A percentile compares a stretch with the other conserved stretches of the same genome.
These are phyloP conservation scores for Redunca redunca DNA, from an alignment of 2,113 vertebrate genomes.

Conservation along the genomic window DNA sequence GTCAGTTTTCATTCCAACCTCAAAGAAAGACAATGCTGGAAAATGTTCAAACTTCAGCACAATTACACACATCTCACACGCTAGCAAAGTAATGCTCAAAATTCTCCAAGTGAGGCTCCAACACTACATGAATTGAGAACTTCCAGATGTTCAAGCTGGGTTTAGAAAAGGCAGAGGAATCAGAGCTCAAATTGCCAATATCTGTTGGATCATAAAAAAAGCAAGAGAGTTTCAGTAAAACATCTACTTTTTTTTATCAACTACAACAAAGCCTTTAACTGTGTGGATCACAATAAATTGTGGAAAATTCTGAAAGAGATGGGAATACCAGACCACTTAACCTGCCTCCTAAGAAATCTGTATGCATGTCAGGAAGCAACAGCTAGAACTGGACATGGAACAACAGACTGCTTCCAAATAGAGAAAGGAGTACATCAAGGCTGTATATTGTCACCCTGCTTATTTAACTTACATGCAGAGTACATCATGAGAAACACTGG, in stretches of 20 bases:
- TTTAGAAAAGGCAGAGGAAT: not conserved
- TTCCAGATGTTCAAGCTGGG: not conserved
- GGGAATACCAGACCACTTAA: not conserved
- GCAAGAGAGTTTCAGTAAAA: not conserved
- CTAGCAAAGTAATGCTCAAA: not conserved
- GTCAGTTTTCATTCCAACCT: not conserved
- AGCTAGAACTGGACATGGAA: not conserved
- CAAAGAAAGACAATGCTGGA: not conserved
- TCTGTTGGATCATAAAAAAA: not conserved
- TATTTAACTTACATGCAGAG: not conserved
- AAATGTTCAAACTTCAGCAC: not conserved
- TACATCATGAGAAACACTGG: fast-evolving
- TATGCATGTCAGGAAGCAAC: not conserved
- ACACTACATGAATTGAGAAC: not conserved
- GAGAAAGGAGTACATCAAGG: not conserved
- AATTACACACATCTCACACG: not conserved
- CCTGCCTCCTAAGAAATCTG: not conserved
- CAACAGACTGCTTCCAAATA: not conserved
- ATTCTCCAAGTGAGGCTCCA: not conserved
- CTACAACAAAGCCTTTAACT: not conserved
- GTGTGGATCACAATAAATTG: not conserved
- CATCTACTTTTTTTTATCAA: not conserved
- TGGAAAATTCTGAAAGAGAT: not conserved
- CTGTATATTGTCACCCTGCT: not conserved
- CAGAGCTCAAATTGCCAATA: not conserved